Evolutionary conservation across 1,140 invertebrate species (phyloP), one percentile per base, ranked within the genome.

Genomic region (Apis dorsata): DNA sequence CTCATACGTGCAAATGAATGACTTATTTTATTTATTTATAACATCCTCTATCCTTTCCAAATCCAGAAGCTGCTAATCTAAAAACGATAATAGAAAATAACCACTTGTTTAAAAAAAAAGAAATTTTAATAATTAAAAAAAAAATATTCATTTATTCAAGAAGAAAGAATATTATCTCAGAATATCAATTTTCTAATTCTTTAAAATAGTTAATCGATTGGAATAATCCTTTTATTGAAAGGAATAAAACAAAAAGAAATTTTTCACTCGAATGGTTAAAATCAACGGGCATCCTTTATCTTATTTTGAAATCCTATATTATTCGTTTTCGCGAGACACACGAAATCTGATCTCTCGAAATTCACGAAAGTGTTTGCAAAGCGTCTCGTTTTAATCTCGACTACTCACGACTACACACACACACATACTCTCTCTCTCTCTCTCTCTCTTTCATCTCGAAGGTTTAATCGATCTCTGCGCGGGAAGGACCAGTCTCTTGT

Each of bases 401-500:
- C 17, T 60, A 8, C 51, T 66, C 69, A 28, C n/a, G 24, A 24
- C 24, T 15, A 44, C 71, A 34, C 34, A 34, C 34, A 34, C 34
- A 4, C 3, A 34, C 34, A 44, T 7, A 44, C 34, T 7, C 34
- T 44, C 5, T 44, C 13, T 55, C 53, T 55, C 53, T 55, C 51
- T 53, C 51, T 53, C 51, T 13, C 51, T 53, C 51, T 53, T 7
- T 53, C 51, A 11, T 55, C 53, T 65, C 60, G 59, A 72, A 57
- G 62, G 21, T 57, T 62, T 8, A 75, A 80, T 86, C 72, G 75
- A 72, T 83, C 60, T 77, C 73, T 51, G 80, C 57, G 80, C 66
- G 55, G 44, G 65, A 79, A 76, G 66, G 72, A 77, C 66, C 76
- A 80, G 71, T 79, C 51, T 71, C 78, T 87, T 85, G 73, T 71